phyloP scores from a whole-genome alignment of 2,888 invertebrate genomes.

The Meteorus colon region DNA sequence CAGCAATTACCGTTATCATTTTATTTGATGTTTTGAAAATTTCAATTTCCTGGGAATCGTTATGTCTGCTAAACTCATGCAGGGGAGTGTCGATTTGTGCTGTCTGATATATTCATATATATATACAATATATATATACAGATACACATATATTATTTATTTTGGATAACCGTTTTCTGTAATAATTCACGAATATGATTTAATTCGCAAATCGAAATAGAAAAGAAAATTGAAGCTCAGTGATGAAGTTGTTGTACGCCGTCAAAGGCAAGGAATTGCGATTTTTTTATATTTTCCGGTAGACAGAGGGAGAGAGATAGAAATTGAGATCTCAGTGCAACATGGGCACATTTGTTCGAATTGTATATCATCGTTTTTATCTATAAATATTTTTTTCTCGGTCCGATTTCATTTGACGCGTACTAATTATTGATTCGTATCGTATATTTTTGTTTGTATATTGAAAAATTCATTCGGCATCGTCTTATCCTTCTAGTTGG shows the following conservation, averaged over 20 bases:
- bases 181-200: conserved; percentile 27
- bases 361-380: background rate
- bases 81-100: conserved; percentile 9
- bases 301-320: conserved; percentile 22
- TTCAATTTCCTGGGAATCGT: conserved; percentile 6
- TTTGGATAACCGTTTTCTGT: conserved; percentile 15
- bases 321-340: conserved; percentile 8
- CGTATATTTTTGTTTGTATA: conserved; percentile 37
- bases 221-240: conserved; percentile 33
- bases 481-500: conserved; percentile 29
- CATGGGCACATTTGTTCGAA: background rate
- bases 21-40: conserved; percentile 19
- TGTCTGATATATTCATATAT: conserved; percentile 5
- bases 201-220: conserved; percentile 19
- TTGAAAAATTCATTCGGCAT: conserved; percentile 17
- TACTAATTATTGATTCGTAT: conserved; percentile 41
- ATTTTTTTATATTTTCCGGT: conserved; percentile 11
- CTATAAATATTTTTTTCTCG: conserved; percentile 3
- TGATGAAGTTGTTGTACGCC: conserved; percentile 23
- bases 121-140: conserved; percentile 12
- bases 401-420: conserved; percentile 31
- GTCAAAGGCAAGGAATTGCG: conserved; percentile 19
- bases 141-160: conserved; percentile 17
- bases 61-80: conserved; percentile 31
- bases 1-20: conserved; percentile 6